phyloP scores from a whole-genome alignment of 2,113 vertebrate genomes.

The Catagonus wagneri region DNA sequence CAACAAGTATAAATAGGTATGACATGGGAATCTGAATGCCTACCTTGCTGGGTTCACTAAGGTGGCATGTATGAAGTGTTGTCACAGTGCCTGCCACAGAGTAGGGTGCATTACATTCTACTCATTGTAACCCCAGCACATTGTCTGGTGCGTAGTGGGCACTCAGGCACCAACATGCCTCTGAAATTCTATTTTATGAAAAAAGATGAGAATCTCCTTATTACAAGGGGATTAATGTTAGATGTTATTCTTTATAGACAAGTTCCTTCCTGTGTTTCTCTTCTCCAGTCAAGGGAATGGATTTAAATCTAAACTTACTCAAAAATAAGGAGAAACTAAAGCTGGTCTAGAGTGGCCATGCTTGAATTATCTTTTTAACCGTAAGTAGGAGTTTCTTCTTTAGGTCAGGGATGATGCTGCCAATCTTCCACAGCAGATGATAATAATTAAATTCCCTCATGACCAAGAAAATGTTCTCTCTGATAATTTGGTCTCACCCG shows the following conservation, averaged over 20 bases:
- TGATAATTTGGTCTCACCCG: neutral
- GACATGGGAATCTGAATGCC: neutral
- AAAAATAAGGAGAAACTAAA: conserved; percentile 12
- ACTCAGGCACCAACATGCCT: neutral
- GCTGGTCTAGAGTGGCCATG: conserved; percentile 34
- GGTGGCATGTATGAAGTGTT: no score
- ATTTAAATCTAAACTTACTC: conserved; percentile 55
- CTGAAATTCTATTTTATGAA: conserved; percentile 11
- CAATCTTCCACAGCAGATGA: neutral
- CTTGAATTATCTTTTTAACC: conserved; percentile 44
- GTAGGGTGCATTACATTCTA: neutral
- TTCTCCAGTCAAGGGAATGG: neutral
- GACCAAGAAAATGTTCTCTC: neutral
- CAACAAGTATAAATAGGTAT: neutral
- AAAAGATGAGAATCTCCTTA: neutral
- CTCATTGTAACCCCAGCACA: neutral
- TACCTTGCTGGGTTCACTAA: neutral
- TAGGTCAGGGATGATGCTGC: neutral
- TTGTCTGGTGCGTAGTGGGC: neutral
- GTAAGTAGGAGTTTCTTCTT: conserved; percentile 41
- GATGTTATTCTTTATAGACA: neutral
- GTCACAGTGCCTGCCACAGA: neutral
- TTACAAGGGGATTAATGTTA: conserved; percentile 15
- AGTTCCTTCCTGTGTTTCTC: neutral
- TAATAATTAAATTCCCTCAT: conserved; percentile 50